phyloP scores from a whole-genome alignment of 2,113 vertebrate genomes.

The Isichthys henryi region DNA sequence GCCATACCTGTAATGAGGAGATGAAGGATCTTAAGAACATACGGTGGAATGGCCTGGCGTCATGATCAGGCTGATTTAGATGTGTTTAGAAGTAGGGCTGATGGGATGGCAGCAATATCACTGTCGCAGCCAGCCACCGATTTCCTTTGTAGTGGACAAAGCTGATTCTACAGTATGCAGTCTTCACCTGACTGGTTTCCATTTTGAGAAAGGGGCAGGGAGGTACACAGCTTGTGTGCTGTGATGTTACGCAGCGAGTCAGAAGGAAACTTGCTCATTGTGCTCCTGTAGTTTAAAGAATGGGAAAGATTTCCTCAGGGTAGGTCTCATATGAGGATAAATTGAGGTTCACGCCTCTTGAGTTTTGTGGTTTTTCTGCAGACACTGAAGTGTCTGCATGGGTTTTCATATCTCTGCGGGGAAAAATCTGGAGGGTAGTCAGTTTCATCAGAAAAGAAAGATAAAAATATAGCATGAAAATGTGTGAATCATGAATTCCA shows the following conservation, averaged over 20 bases:
- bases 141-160: constrained; percentile 76
- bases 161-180: constrained; percentile 67
- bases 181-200: constrained; percentile 74
- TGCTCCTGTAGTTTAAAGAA: constrained; percentile 79
- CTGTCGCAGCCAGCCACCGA: constrained; percentile 51
- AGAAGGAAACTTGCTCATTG: constrained; percentile 73
- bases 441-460: not conserved
- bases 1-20: not conserved
- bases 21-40: not conserved
- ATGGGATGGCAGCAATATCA: constrained; percentile 46
- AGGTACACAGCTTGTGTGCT: constrained; percentile 74
- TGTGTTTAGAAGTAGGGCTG: constrained; percentile 72
- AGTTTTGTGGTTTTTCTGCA: not conserved
- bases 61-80: constrained; percentile 80
- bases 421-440: not conserved
- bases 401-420: not conserved
- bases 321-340: constrained; percentile 70
- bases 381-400: not conserved
- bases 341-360: constrained; percentile 46
- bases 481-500: not conserved
- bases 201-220: constrained; percentile 75
- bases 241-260: constrained; percentile 76
- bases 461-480: not conserved
- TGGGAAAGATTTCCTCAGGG: constrained; percentile 62
- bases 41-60: not conserved